A percentile compares a stretch with the other conserved stretches of the same genome.
Conservation (phyloP, 2,113 vertebrate species). For the Ancistrus triradiatus region DNA sequence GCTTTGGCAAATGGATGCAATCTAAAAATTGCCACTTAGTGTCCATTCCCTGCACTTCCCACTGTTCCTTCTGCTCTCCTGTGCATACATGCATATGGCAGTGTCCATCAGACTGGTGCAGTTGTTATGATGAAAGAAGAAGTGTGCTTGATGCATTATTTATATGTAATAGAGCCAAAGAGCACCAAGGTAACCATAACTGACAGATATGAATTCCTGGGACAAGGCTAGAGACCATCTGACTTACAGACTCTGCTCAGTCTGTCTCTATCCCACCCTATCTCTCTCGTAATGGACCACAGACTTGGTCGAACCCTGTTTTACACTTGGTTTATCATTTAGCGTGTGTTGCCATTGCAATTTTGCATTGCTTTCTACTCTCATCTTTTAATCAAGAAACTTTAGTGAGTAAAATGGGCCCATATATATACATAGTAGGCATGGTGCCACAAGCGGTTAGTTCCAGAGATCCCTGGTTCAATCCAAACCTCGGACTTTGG, state of each 20-base stretch:
- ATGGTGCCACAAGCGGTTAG: no score
- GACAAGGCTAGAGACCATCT: constrained; percentile 38
- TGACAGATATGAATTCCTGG: constrained; percentile 46
- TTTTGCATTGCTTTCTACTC: no score
- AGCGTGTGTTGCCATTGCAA: no score
- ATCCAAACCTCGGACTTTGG: no score
- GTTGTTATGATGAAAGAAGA: constrained; percentile 44
- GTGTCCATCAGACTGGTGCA: constrained; percentile 38
- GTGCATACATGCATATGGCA: constrained; percentile 25
- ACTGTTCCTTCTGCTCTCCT: constrained; percentile 20
- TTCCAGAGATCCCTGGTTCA: no score
- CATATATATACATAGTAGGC: no score
- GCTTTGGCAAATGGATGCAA: constrained; percentile 24
- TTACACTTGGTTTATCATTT: no score
- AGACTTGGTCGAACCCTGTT: no score
- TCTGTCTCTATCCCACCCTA: not conserved
- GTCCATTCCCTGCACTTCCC: constrained; percentile 2
- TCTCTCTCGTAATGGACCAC: not conserved
- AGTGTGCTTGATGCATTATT: constrained; percentile 49
- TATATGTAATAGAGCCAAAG: constrained; percentile 43
- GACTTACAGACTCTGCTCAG: constrained; percentile 27
- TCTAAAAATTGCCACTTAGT: constrained; percentile 33
- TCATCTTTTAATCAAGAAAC: no score
- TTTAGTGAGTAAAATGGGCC: no score
- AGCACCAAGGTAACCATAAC: constrained; percentile 37